Conservation (phyloP, 2,113 vertebrate genomes). For the Lutjanus erythropterus region DNA sequence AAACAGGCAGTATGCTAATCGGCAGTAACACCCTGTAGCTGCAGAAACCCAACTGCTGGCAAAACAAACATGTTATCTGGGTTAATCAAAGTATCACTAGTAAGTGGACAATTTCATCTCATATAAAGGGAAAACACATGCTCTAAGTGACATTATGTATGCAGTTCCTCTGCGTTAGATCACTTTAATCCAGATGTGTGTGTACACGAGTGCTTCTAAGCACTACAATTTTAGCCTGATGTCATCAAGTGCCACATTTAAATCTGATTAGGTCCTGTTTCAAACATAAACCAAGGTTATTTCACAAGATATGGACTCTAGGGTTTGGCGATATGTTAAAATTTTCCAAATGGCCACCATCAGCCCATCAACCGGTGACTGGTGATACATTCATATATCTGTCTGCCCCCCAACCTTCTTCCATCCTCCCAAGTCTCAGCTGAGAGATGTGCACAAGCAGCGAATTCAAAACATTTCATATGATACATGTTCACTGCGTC, state of each 20-base stretch:
- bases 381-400: too few species aligned
- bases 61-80: slow-evolving; percentile 56
- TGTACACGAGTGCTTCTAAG: neutral
- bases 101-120: slow-evolving; percentile 27
- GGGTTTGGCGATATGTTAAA: too few species aligned
- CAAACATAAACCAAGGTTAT: neutral
- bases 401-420: too few species aligned
- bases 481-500: too few species aligned
- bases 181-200: neutral
- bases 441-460: too few species aligned
- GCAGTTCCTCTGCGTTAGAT: neutral
- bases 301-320: neutral
- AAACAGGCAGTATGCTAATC: slow-evolving; percentile 63
- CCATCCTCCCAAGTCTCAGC: too few species aligned
- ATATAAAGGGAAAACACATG: slow-evolving; percentile 2
- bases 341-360: too few species aligned
- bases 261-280: slow-evolving; percentile 8
- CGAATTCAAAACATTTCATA: too few species aligned
- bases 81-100: slow-evolving; percentile 53
- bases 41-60: slow-evolving; percentile 34
- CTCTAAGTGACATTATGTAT: neutral
- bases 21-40: slow-evolving; percentile 10
- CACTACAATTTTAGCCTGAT: neutral
- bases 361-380: too few species aligned
- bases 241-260: neutral